Base-by-base conservation (phyloP, 2,888 invertebrate genomes). In the Rotaria macrura region DNA sequence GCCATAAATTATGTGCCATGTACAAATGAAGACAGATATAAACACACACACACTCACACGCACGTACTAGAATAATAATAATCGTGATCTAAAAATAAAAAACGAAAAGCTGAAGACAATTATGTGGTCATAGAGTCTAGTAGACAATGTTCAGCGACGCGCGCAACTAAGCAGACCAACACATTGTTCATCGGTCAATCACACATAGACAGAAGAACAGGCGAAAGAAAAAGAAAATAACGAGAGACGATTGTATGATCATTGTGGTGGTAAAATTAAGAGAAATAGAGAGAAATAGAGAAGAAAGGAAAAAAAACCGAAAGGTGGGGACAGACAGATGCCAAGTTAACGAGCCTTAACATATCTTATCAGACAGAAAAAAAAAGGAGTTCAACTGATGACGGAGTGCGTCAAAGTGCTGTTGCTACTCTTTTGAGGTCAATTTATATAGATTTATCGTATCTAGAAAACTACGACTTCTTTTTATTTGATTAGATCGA, bases 181-280 rank as follows among this genome's bases (percentile, higher is more conserved):
- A n/a, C n/a, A 43, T 79, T 79, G 43, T 79, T 79, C 79, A 79
- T 79, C 79, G 79, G 79, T 79, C 79, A 79, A 79, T 79, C 79
- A 79, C 43, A 43, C 40, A 79, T 43, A 43, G 43, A 79, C 43
- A 43, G 43, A 34, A 74, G 6, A 79, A 43, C 10, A 79, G 20
- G 25, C n/a, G 9, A 34, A 34, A 17, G 20, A 65, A 29, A 65
- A 65, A 14, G 29, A 65, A 65, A 49, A 49, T 17, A 29, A 7
- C 7, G 43, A 12, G 65, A 65, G 65, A 34, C 65, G 34, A 34
- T 54, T 25, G 54, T 25, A 54, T 54, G 25, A 54, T 54, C 54
- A 54, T 25, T 23, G 54, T 65, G 25, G 14, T 57, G 14, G 65
- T 65, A 65, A 34, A 65, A 17, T 65, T 65, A n/a, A 79, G 43